Conservation (phyloP, 2,113 vertebrate genomes). For the Okapia johnstoni region DNA sequence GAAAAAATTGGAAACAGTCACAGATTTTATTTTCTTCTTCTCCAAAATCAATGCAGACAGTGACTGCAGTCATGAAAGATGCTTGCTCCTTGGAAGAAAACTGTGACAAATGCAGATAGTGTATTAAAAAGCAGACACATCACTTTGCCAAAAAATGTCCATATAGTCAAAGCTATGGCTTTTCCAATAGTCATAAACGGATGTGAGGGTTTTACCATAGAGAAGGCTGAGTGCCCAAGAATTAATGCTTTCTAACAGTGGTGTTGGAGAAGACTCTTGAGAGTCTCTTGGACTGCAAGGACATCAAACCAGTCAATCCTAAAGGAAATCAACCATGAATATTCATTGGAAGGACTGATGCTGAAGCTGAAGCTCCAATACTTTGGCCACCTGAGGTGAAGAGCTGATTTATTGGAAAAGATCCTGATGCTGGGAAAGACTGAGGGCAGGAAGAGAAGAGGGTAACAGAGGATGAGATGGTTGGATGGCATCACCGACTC, state of each 20-base stretch:
- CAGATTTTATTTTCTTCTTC: not conserved
- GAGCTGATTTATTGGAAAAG: not conserved
- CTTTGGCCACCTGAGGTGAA: not conserved
- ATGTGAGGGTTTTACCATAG: not conserved
- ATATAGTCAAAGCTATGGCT: not conserved
- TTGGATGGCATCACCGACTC: not conserved
- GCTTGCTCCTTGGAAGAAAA: not conserved
- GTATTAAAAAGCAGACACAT: not conserved
- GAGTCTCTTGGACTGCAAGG: no score
- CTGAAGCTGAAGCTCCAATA: not conserved
- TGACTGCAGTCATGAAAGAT: not conserved
- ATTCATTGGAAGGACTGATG: no score
- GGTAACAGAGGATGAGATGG: not conserved
- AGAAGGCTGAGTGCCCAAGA: not conserved
- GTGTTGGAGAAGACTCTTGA: not conserved
- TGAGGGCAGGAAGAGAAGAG: not conserved
- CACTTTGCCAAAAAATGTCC: not conserved
- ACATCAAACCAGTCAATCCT: no score
- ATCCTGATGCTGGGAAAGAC: not conserved
- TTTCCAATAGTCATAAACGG: not conserved
- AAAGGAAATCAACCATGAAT: no score
- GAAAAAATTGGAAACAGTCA: not conserved
- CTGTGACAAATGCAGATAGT: not conserved
- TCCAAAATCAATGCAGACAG: not conserved
- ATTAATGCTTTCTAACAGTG: not conserved